Conservation (phyloP, 2,888 invertebrate genomes). For the Lasioglossum pauxillum region DNA sequence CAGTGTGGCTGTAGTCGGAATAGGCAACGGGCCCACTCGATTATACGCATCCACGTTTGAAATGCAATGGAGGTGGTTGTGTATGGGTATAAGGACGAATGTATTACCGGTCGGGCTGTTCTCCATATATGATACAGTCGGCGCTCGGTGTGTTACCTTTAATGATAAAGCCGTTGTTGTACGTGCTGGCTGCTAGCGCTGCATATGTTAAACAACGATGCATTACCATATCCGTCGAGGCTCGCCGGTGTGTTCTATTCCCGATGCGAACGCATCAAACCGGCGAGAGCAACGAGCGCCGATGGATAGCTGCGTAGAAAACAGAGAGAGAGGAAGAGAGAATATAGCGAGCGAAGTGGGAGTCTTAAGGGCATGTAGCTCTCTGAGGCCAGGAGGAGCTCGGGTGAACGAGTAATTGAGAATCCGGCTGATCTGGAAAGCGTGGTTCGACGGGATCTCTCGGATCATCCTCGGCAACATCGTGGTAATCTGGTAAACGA, state of each 20-base stretch:
- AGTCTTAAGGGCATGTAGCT: slow-evolving; percentile 51
- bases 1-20: slow-evolving; percentile 5
- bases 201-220: slow-evolving; percentile 75
- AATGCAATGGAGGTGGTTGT: slow-evolving; percentile 30
- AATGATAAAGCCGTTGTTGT: slow-evolving; percentile 78
- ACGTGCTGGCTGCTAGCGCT: slow-evolving; percentile 72
- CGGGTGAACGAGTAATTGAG: slow-evolving; percentile 54
- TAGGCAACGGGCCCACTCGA: slow-evolving; percentile 26
- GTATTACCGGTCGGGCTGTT: slow-evolving; percentile 43
- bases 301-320: background rate
- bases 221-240: slow-evolving; percentile 75
- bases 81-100: slow-evolving; percentile 54
- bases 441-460: slow-evolving; percentile 1
- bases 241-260: slow-evolving; percentile 43
- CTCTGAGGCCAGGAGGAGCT: slow-evolving; percentile 22
- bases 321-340: background rate
- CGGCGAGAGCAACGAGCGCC: background rate
- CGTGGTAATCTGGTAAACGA: slow-evolving; percentile 23
- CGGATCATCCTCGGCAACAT: slow-evolving; percentile 4
- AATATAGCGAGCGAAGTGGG: background rate
- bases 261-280: slow-evolving; percentile 36
- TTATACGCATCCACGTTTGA: slow-evolving; percentile 36
- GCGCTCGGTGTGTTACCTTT: slow-evolving; percentile 73
- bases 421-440: slow-evolving; percentile 42
- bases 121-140: slow-evolving; percentile 54